Conservation (phyloP, 2,888 invertebrate genomes). For the Drosophila fulvimacula region DNA sequence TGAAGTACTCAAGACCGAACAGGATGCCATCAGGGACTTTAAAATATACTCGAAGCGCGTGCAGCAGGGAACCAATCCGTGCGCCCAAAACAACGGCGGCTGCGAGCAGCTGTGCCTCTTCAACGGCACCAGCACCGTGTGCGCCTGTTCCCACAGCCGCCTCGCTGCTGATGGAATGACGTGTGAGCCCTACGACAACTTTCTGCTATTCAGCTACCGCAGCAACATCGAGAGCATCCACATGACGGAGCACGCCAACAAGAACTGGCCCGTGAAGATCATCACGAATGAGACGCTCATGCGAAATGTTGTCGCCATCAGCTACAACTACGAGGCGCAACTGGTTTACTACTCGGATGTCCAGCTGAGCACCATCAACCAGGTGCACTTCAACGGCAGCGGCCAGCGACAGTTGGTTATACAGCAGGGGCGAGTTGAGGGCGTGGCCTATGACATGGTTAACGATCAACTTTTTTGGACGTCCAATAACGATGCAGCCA, state of each 20-base stretch:
- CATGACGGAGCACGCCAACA: slow-evolving; percentile 89
- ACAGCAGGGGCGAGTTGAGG: slow-evolving; percentile 94
- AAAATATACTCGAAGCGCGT: slow-evolving; percentile 87
- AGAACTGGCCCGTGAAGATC: slow-evolving; percentile 91
- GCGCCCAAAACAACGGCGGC: slow-evolving; percentile 88
- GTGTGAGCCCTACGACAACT: slow-evolving; percentile 91
- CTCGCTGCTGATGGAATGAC: slow-evolving; percentile 88
- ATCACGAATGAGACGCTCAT: slow-evolving; percentile 90
- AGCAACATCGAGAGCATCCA: slow-evolving; percentile 93
- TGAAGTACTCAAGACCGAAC: slow-evolving; percentile 87
- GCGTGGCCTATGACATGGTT: slow-evolving; percentile 91
- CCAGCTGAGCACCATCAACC: slow-evolving; percentile 92
- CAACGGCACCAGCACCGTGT: slow-evolving; percentile 88
- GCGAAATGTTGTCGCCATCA: slow-evolving; percentile 94
- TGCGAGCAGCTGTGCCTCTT: slow-evolving; percentile 93
- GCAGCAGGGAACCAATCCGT: slow-evolving; percentile 88
- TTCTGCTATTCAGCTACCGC: slow-evolving; percentile 93
- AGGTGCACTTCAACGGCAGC: slow-evolving; percentile 92
- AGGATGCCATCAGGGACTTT: slow-evolving; percentile 90
- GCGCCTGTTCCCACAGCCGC: slow-evolving; percentile 93
- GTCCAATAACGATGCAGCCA: slow-evolving; percentile 91
- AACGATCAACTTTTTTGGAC: slow-evolving; percentile 93
- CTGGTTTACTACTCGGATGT: slow-evolving; percentile 95
- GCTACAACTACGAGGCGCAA: slow-evolving; percentile 90
- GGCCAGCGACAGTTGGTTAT: slow-evolving; percentile 89